Base-by-base conservation (phyloP, 2,797 vertebrate species). In the Amniataba percoides region DNA sequence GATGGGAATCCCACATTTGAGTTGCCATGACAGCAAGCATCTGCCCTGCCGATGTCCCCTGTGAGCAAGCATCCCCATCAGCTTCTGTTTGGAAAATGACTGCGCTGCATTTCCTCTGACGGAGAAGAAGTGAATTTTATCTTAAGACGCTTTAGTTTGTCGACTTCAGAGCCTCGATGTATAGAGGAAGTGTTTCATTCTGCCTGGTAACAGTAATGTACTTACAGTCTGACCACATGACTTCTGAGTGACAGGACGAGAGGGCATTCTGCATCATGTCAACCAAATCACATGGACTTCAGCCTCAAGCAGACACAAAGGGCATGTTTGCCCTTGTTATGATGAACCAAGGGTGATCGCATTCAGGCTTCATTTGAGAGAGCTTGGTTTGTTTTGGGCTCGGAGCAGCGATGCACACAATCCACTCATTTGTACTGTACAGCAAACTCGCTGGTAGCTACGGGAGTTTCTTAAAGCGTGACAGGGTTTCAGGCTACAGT, bases 251-350 rank as follows among this genome's bases (percentile, higher is more conserved):
- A 68, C 83, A 58, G 51, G 67, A 48, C 31, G 59, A 62, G 48
- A 39, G 73, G 72, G 52, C 27, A 11, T 40, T 74, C 48, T 82
- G 73, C 63, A 43, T 65, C 46, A 69, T 46, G 57, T 74, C 58
- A 58, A 61, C 56, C 62, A 19, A 80, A 74, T 80, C 69, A 67
- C 56, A 73, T 57, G 67, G 84, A 82, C 78, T n/a, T 43, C 40
- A 45, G 56, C 82, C 80, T 77, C 40, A 31, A 82, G 89, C 56
- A 27, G 45, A 53, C 52, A 4, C 65, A 42, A 67, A 72, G 79
- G 82, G 43, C 79, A 64, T 15, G 10, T 21, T 73, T 66, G 65
- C 45, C 86, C 88, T 89, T 81, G 76, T 63, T 43, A 12, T 62
- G 87, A 75, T 68, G 58, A 81, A 81, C n/a, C 48, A 52, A 65